Evolutionary conservation across 2,888 invertebrate species (phyloP).

Genomic region (Brachycybe producta): DNA sequence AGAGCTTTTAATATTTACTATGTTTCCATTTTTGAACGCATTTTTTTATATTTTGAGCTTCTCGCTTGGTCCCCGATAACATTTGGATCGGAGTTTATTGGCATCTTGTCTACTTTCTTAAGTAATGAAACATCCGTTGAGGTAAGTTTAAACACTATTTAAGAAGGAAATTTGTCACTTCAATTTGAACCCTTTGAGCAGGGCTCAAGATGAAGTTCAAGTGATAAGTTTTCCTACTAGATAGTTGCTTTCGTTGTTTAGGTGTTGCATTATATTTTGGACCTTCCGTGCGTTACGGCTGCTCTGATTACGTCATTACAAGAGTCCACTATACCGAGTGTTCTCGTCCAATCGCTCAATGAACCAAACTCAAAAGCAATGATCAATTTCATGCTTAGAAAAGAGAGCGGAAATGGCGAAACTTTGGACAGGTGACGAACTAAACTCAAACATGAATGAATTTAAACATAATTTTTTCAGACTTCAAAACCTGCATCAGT

Average conservation of each 20-base stretch:
- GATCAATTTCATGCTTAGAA: constrained; percentile 1
- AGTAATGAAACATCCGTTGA: constrained; percentile 2
- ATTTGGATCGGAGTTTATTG: constrained; percentile 6
- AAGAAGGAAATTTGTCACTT: background rate
- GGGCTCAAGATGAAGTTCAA: too few species aligned
- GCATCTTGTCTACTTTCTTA: constrained; percentile 3
- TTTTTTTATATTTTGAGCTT: background rate
- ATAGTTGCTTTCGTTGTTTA: background rate
- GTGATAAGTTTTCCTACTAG: background rate
- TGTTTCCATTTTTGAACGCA: background rate
- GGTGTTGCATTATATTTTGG: constrained; percentile 12
- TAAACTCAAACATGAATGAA: too few species aligned
- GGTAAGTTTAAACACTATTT: background rate
- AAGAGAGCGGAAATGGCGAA: constrained; percentile 4
- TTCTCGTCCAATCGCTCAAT: constrained; percentile 1
- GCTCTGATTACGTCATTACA: constrained; percentile 5
- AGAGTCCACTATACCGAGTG: background rate
- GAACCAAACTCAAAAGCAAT: background rate
- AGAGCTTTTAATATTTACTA: too few species aligned
- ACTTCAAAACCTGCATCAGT: constrained; percentile 1
- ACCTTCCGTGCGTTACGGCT: constrained; percentile 6
- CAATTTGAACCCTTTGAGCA: too few species aligned
- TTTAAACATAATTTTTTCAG: too few species aligned
- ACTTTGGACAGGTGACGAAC: background rate
- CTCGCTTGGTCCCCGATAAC: constrained; percentile 12